Conservation (phyloP, 30 jellyfish, hydroid and myxozoan species). For the Phacellophora camtschatica region DNA sequence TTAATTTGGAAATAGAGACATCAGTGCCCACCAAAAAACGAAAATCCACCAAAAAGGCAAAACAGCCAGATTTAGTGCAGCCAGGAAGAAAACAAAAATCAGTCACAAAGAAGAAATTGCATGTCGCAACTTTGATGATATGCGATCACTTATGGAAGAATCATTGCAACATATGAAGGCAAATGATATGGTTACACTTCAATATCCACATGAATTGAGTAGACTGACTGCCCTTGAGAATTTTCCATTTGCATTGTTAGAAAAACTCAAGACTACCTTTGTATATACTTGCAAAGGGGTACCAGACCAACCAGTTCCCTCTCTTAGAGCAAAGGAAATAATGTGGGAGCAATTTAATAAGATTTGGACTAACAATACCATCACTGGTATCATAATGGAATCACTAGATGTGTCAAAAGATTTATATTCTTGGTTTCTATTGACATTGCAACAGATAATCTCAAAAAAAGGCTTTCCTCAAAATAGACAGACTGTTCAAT, state of each 20-base stretch:
- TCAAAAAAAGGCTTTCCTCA: neutral
- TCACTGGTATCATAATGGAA: neutral
- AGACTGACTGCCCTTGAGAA: neutral
- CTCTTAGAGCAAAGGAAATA: neutral
- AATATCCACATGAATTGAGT: neutral
- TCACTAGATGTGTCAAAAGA: neutral
- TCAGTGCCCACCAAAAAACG: neutral
- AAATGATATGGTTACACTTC: neutral
- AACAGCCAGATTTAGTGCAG: neutral
- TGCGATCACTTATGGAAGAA: neutral
- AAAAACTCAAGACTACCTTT: neutral
- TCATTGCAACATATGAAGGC: neutral
- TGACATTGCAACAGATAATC: neutral
- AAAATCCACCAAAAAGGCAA: neutral
- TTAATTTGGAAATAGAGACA: neutral
- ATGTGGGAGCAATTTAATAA: neutral
- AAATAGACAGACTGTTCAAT: neutral
- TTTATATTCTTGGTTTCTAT: neutral
- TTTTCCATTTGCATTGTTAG: neutral
- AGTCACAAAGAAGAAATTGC: too few species aligned
- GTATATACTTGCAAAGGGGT: neutral
- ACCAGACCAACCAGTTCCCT: neutral
- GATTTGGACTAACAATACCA: neutral
- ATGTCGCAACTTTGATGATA: neutral
- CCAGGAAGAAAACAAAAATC: too few species aligned